Percentiles rank a stretch among this genome's conserved stretches.
These are phyloP conservation scores for Dilophus febrilis DNA, from an alignment of 2,888 invertebrate genomes.

Conservation along the genomic window DNA sequence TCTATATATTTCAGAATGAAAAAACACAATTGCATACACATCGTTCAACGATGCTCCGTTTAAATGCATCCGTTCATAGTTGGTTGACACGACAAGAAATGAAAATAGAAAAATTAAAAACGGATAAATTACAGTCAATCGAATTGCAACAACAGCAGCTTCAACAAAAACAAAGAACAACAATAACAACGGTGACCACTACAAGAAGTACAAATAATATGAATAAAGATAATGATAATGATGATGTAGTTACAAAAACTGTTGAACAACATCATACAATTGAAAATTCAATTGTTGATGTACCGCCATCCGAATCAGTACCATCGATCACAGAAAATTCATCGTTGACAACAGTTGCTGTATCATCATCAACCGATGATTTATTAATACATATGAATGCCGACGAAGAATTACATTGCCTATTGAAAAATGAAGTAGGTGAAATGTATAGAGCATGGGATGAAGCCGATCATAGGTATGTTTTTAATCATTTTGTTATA, in stretches of 20 bases:
- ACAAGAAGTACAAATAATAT: neutral
- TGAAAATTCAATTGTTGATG: neutral
- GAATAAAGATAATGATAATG: neutral
- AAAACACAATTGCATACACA: conserved; percentile 27
- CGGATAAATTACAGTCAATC: conserved; percentile 21
- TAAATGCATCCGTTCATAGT: conserved; percentile 32
- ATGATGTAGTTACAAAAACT: neutral
- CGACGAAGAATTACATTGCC: conserved; percentile 29
- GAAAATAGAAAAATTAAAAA: conserved; percentile 12
- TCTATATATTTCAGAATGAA: conserved; percentile 21
- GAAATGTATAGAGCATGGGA: conserved; percentile 56
- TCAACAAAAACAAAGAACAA: conserved; percentile 9
- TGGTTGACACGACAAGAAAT: conserved; percentile 31
- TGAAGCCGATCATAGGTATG: conserved; percentile 47
- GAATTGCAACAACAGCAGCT: conserved; percentile 15
- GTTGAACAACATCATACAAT: neutral
- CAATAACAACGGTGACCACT: neutral
- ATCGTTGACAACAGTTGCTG: conserved; percentile 14
- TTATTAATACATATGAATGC: conserved; percentile 11
- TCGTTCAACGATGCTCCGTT: conserved; percentile 29
- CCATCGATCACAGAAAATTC: conserved; percentile 1
- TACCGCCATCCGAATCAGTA: neutral
- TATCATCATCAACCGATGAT: conserved; percentile 9
- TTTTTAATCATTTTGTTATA: too few species aligned
- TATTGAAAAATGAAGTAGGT: conserved; percentile 48